Evolutionary conservation across 2,797 vertebrate species (phyloP), one percentile per base, ranked within the genome.

Genomic region (Neomorphus geoffroyi): DNA sequence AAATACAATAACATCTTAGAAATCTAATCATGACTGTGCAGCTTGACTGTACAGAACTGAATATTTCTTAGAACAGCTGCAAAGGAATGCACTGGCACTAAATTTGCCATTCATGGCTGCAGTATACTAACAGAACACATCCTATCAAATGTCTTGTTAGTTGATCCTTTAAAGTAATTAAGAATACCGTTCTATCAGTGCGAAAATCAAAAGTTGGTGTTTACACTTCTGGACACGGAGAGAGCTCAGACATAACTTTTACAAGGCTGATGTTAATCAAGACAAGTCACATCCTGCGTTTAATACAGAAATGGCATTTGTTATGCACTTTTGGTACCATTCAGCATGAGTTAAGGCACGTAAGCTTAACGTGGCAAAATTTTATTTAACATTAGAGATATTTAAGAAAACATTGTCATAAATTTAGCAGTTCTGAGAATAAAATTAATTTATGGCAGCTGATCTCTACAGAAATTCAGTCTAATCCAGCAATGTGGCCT

Each of bases 1-100:
- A 90, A 46, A 90, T 93, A 83, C 92, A 90, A 51, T 43, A 86
- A 86, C 95, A 94, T 91, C 60, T 91, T 95, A 80, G 78, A 88
- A 79, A 80, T 92, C 71, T 51, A 79, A 82, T 88, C 84, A 18
- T 62, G 64, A 32, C 93, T 88, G 72, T 91, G 81, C 80, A 57
- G 88, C 90, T 80, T 65, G 73, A 80, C 88, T 90, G 94, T 70
- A 88, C 93, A 94, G 88, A 80, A 27, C 15, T 45, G 48, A 80
- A 72, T 66, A 61, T 77, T 93, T 96, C 93, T 96, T 87, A 89
- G 89, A 96, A 69, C 64, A 54, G 67, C 51, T 89, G 80, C 69
- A 90, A 50, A 95, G 84, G 85, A 94, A 94, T 91, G 66, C 75
- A 58, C 70, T 77, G 93, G 78, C 86, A 87, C 72, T 53, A 41